Evolutionary conservation across 2,888 invertebrate species (phyloP).

Genomic region (Noctua janthe): DNA sequence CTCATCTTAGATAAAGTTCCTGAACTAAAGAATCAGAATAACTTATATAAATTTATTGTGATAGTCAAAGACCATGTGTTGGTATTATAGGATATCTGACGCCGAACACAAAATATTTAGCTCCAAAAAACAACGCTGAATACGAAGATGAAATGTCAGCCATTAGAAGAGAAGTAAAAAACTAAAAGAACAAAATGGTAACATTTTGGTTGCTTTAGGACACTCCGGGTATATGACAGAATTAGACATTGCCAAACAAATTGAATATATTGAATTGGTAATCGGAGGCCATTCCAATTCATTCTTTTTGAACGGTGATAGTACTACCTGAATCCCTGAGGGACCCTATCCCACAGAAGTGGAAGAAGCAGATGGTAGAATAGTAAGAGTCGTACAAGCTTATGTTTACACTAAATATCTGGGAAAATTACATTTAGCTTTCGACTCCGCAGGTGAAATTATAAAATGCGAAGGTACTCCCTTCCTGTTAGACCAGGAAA

Average conservation of each 20-base stretch:
- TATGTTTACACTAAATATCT: slow-evolving; percentile 98
- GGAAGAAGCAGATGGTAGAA: slow-evolving; percentile 92
- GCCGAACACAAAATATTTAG: slow-evolving; percentile 93
- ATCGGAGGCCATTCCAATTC: slow-evolving; percentile 98
- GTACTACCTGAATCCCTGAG: slow-evolving; percentile 91
- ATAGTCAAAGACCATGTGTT: slow-evolving; percentile 90
- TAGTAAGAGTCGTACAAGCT: slow-evolving; percentile 96
- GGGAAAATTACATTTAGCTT: slow-evolving; percentile 93
- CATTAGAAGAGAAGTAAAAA: slow-evolving; percentile 92
- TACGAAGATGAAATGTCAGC: slow-evolving; percentile 93
- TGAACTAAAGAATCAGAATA: slow-evolving; percentile 86
- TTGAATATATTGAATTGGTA: slow-evolving; percentile 95
- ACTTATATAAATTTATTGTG: slow-evolving; percentile 91
- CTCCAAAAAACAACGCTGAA: slow-evolving; percentile 89
- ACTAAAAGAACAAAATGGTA: slow-evolving; percentile 92
- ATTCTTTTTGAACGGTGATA: slow-evolving; percentile 93
- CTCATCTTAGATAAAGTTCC: slow-evolving; percentile 93
- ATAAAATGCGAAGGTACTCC: slow-evolving; percentile 93
- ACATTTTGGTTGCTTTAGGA: slow-evolving; percentile 96
- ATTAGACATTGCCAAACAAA: slow-evolving; percentile 93
- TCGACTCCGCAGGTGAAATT: slow-evolving; percentile 93
- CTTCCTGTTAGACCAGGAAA: slow-evolving; percentile 92
- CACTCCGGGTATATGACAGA: slow-evolving; percentile 96
- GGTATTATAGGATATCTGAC: slow-evolving; percentile 91
- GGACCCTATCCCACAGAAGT: slow-evolving; percentile 95